phyloP scores from a whole-genome alignment of 2,113 vertebrate genomes.

The Sander vitreus region DNA sequence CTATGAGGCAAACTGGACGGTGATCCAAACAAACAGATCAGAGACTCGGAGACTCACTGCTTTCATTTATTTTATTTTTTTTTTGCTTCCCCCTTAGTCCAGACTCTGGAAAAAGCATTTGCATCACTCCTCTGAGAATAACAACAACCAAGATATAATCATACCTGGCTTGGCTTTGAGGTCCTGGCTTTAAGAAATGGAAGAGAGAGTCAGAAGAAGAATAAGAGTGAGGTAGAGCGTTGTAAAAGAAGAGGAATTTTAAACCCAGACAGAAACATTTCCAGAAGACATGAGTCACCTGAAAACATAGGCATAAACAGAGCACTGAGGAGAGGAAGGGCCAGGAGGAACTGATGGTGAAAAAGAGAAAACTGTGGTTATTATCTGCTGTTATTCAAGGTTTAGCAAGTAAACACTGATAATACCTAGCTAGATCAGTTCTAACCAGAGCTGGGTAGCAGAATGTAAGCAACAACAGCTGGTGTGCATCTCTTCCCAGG shows the following conservation, averaged over 20 bases:
- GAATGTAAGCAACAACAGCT: constrained; percentile 54
- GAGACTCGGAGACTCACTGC: constrained; percentile 13
- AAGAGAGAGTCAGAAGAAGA: constrained; percentile 42
- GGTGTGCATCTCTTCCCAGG: constrained; percentile 49
- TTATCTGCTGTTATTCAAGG: not conserved
- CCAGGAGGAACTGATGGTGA: constrained; percentile 29
- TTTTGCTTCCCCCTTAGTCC: constrained; percentile 39
- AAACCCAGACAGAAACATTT: constrained; percentile 80
- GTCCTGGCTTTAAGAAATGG: constrained; percentile 64
- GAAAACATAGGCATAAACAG: constrained; percentile 62
- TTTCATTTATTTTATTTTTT: constrained; percentile 29
- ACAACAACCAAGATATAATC: constrained; percentile 71
- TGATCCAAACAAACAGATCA: constrained; percentile 63
- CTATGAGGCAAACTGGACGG: constrained; percentile 63
- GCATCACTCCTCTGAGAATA: constrained; percentile 63
- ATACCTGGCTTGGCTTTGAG: constrained; percentile 76
- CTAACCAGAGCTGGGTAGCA: constrained; percentile 15
- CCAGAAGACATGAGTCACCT: constrained; percentile 81
- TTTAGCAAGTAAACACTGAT: constrained; percentile 10
- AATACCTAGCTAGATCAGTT: not conserved
- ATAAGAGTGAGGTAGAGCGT: constrained; percentile 44
- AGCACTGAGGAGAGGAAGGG: constrained; percentile 30
- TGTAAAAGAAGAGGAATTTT: constrained; percentile 76
- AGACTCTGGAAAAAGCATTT: constrained; percentile 67
- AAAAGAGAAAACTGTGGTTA: constrained; percentile 38